Conservation (phyloP, 1,140 invertebrate species). For the Sycophila sp. region DNA sequence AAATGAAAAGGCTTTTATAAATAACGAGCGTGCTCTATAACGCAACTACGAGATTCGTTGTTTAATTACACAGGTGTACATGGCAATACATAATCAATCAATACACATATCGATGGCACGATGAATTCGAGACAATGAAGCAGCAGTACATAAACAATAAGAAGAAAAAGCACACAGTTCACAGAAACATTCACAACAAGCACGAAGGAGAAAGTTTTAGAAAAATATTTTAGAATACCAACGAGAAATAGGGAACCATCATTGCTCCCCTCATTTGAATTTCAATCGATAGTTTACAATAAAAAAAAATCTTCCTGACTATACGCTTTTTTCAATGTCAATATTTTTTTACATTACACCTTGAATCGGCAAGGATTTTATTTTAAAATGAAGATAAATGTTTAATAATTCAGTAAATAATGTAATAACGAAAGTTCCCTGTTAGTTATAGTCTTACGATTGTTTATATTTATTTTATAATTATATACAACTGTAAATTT, state of each 20-base stretch:
- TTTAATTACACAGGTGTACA: not conserved
- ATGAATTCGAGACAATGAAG: not conserved
- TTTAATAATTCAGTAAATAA: no score
- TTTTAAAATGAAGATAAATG: no score
- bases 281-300: not conserved
- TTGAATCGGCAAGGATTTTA: no score
- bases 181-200: not conserved
- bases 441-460: no score
- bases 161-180: not conserved
- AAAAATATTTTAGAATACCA: not conserved
- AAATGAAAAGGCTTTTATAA: not conserved
- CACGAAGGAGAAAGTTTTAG: not conserved
- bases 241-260: no score
- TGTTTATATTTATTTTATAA: no score
- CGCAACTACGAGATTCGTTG: not conserved
- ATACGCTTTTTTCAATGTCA: no score
- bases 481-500: no score
- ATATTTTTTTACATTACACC: no score
- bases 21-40: constrained; percentile 11
- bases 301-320: no score
- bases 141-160: not conserved
- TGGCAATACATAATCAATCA: not conserved
- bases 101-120: not conserved
- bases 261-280: no score
- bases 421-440: no score